A percentile compares a stretch with the other conserved stretches of the same genome.
Conservation (phyloP, 2,888 invertebrate genomes). For the Oscheius sp. region DNA sequence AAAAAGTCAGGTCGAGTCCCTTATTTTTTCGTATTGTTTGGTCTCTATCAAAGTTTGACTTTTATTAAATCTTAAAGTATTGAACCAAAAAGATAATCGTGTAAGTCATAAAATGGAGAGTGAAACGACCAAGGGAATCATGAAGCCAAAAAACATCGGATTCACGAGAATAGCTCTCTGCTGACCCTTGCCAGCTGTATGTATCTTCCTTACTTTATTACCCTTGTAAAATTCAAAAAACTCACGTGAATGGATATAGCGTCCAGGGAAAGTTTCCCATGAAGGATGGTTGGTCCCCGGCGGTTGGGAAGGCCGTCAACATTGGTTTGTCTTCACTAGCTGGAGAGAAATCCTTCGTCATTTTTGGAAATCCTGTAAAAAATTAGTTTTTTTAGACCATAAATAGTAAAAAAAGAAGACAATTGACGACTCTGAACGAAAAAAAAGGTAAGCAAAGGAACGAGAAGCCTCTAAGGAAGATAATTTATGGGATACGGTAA, state of each 20-base stretch:
- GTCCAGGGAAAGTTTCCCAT: neutral
- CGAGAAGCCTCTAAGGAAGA: neutral
- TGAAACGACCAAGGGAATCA: too few relatives aligned
- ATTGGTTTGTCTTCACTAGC: slow-evolving; percentile 1
- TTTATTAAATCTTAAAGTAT: too few relatives aligned
- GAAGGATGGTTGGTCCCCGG: neutral
- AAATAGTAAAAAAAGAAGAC: neutral
- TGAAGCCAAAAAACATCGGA: too few relatives aligned
- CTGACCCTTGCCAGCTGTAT: too few relatives aligned
- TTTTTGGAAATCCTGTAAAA: neutral
- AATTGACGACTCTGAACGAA: neutral
- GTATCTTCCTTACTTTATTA: too few relatives aligned
- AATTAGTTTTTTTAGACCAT: neutral
- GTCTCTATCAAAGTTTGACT: too few relatives aligned
- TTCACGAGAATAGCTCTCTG: too few relatives aligned
- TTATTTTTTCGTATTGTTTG: too few relatives aligned
- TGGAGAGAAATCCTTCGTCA: slow-evolving; percentile 17
- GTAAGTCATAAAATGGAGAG: too few relatives aligned
- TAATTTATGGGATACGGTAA: slow-evolving; percentile 24
- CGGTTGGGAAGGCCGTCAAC: neutral
- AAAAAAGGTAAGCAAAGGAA: neutral
- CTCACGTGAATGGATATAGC: neutral
- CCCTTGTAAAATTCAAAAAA: neutral
- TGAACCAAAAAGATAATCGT: too few relatives aligned
- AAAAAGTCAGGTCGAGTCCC: too few relatives aligned